A percentile compares a stretch with the other conserved stretches of the same genome.
These are phyloP conservation scores for Cephus runcator DNA, from an alignment of 2,888 invertebrate species.

Conservation along the genomic window DNA sequence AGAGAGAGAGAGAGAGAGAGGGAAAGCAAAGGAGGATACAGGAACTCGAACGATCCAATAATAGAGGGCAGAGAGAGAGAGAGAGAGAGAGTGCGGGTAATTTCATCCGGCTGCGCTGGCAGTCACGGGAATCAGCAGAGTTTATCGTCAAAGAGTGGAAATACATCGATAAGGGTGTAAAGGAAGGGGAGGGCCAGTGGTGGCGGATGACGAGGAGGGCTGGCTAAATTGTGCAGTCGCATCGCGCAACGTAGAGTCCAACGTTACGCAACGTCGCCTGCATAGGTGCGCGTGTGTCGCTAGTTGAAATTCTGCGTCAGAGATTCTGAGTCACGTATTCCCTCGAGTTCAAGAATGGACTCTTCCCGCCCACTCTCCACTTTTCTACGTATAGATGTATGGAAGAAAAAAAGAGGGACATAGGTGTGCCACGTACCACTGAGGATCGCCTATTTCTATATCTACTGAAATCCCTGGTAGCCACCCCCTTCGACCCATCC, in stretches of 20 bases:
- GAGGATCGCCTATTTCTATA: neutral
- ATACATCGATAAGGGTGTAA: neutral
- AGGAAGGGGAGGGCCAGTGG: neutral
- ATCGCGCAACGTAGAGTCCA: neutral
- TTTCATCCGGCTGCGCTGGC: neutral
- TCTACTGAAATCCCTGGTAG: neutral
- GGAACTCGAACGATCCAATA: neutral
- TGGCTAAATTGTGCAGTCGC: neutral
- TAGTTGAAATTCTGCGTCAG: neutral
- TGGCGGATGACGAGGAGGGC: neutral
- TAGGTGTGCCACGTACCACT: neutral
- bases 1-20: neutral
- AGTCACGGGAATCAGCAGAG: neutral
- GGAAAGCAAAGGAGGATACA: neutral
- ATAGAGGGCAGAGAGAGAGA: neutral
- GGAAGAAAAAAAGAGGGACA: neutral
- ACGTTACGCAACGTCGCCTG: neutral
- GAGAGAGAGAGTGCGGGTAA: neutral
- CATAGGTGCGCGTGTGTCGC: neutral
- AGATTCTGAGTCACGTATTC: neutral
- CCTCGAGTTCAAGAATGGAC: neutral
- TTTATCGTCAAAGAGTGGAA: neutral
- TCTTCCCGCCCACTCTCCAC: neutral
- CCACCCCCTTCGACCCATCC: neutral
- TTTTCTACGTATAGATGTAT: neutral